These are phyloP conservation scores for Aphrocallistes beatrix DNA, from an alignment of 37 sponge, comb jelly and placozoan genomes.

Conservation along the genomic window DNA sequence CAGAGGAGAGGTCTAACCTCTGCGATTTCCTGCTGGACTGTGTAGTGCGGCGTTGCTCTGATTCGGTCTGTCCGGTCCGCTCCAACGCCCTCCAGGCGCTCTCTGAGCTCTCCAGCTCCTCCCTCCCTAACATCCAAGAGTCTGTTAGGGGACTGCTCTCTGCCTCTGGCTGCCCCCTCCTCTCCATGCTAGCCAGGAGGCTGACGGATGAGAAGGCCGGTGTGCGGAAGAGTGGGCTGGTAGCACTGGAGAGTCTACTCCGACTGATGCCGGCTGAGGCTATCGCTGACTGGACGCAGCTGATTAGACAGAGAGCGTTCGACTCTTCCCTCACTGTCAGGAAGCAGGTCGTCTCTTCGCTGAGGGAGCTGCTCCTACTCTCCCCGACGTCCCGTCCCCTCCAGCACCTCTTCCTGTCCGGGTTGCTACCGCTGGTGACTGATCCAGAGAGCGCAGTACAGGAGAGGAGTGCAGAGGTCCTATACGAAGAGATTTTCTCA, in stretches of 20 bases:
- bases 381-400: not conserved
- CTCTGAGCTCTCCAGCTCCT: not conserved
- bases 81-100: not conserved
- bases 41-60: not conserved
- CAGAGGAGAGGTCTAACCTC: not conserved
- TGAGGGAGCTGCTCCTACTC: not conserved
- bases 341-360: not conserved
- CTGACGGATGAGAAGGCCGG: not conserved
- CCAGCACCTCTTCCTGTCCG: conserved; percentile 13
- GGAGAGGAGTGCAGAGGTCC: conserved; percentile 41
- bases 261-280: not conserved
- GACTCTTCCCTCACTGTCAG: not conserved
- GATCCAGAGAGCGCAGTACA: conserved; percentile 64
- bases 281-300: not conserved
- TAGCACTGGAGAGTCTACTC: not conserved
- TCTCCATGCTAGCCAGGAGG: not conserved
- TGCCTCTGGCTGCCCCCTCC: not conserved
- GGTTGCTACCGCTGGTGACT: conserved; percentile 63
- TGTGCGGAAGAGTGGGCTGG: not conserved
- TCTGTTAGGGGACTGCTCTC: not conserved
- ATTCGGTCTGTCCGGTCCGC: not conserved
- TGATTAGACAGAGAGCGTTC: not conserved
- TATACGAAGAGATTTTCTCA: conserved; percentile 49
- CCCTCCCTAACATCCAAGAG: not conserved
- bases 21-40: not conserved